Conservation (phyloP, 2,113 vertebrate genomes). For the Chlamydotis undulata region DNA sequence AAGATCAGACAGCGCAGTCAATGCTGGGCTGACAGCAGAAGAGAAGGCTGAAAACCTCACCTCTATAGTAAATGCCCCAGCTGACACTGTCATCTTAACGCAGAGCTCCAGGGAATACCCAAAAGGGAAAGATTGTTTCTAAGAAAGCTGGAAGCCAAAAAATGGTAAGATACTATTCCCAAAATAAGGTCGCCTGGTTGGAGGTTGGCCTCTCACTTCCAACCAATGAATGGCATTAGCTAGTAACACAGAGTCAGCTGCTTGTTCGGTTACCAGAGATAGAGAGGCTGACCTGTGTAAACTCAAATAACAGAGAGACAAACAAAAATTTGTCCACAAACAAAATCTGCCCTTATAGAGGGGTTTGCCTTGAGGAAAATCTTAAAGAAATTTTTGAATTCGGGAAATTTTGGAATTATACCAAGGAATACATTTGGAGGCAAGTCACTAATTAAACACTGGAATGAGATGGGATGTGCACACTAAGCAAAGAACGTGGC, state of each 20-base stretch:
- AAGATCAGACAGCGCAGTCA: not conserved
- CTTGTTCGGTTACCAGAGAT: not conserved
- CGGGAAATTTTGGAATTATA: not conserved
- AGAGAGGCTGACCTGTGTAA: not conserved
- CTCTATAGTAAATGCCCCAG: not conserved
- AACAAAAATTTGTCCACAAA: not conserved
- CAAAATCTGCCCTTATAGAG: not conserved
- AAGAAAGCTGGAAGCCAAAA: conserved; percentile 19
- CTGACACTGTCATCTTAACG: not conserved
- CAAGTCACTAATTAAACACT: not conserved
- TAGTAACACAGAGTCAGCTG: not conserved
- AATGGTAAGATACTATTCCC: not conserved
- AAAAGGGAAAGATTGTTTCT: not conserved
- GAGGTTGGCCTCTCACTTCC: not conserved
- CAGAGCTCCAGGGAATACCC: not conserved
- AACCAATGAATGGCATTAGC: not conserved
- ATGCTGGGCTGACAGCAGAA: not conserved
- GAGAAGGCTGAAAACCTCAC: not conserved
- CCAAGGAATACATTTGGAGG: not conserved
- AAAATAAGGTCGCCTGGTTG: not conserved
- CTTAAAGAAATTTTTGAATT: not conserved
- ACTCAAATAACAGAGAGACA: not conserved
- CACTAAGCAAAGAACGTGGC: not conserved
- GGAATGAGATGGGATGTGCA: not conserved
- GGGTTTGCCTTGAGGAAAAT: not conserved